Percentiles rank a stretch among this genome's conserved stretches.
Conservation (phyloP, 1,140 invertebrate genomes). For the Halictus rubicundus region DNA sequence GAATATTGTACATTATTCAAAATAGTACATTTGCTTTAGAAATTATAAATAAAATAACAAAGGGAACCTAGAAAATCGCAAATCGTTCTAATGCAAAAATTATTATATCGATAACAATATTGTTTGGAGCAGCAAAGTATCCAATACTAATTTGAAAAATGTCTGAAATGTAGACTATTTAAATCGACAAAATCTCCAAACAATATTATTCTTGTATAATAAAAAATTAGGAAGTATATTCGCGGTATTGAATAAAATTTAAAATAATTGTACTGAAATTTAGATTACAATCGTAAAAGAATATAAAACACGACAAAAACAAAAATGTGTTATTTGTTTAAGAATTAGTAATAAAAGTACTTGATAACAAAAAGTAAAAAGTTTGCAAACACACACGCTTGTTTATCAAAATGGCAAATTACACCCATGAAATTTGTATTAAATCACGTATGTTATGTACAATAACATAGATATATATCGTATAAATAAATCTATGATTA, state of each 20-base stretch:
- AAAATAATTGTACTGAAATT: neutral
- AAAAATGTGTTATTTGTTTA: conserved; percentile 19
- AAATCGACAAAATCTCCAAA: neutral
- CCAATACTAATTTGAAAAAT: neutral
- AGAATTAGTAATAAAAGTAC: neutral
- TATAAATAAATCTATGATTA: conserved; percentile 53
- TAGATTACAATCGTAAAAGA: neutral
- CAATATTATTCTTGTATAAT: conserved; percentile 4
- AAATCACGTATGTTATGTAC: conserved; percentile 66
- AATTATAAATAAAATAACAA: neutral
- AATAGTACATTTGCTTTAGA: conserved; percentile 2
- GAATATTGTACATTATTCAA: neutral
- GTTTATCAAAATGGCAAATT: conserved; percentile 50
- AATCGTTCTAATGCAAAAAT: neutral
- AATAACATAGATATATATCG: conserved; percentile 62
- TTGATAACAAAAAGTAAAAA: conserved; percentile 25
- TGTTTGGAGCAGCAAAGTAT: neutral
- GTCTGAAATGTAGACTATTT: neutral
- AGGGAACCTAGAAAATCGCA: neutral
- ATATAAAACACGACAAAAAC: neutral
- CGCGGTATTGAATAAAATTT: conserved; percentile 1
- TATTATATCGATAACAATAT: conserved; percentile 13
- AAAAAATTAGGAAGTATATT: neutral
- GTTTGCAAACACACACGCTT: conserved; percentile 20
- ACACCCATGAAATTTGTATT: conserved; percentile 61